Evolutionary conservation across 30 jellyfish, hydroid and myxozoan species (phyloP).

Genomic region (Turritopsis rubra): DNA sequence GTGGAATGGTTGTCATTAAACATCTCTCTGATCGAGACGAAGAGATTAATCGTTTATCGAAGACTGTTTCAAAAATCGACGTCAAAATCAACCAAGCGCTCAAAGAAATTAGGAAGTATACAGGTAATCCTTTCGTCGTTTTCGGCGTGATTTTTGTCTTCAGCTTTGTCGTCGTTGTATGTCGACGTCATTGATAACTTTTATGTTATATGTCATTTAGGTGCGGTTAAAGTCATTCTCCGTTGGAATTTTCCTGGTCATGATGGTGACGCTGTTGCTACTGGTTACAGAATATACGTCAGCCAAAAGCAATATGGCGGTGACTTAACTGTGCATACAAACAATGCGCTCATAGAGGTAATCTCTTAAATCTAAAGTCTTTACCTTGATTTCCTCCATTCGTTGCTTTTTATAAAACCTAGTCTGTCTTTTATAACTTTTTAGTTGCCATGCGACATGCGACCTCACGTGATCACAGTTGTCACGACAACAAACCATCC

Average conservation of each 20-base stretch:
- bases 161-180: constrained; percentile 8
- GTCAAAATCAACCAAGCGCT: constrained; percentile 15
- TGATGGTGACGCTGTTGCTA: constrained; percentile 52
- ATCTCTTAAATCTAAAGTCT: background rate
- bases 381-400: background rate
- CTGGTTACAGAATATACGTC: constrained; percentile 29
- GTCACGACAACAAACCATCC: constrained; percentile 53
- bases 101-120: constrained; percentile 22
- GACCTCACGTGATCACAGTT: constrained; percentile 30
- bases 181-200: constrained; percentile 1
- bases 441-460: constrained; percentile 44
- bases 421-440: background rate
- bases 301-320: constrained; percentile 29
- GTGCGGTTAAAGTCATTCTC: constrained; percentile 27
- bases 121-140: constrained; percentile 18
- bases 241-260: constrained; percentile 58
- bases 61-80: constrained; percentile 24
- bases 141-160: background rate
- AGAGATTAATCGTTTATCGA: constrained; percentile 33
- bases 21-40: constrained; percentile 44
- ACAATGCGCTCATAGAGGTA: constrained; percentile 36
- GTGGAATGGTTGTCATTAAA: constrained; percentile 34
- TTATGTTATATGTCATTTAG: constrained; percentile 5
- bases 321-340: constrained; percentile 34
- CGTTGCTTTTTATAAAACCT: background rate